Evolutionary conservation across 2,888 invertebrate genomes (phyloP).

Genomic region (Trissolcus brochymenae): DNA sequence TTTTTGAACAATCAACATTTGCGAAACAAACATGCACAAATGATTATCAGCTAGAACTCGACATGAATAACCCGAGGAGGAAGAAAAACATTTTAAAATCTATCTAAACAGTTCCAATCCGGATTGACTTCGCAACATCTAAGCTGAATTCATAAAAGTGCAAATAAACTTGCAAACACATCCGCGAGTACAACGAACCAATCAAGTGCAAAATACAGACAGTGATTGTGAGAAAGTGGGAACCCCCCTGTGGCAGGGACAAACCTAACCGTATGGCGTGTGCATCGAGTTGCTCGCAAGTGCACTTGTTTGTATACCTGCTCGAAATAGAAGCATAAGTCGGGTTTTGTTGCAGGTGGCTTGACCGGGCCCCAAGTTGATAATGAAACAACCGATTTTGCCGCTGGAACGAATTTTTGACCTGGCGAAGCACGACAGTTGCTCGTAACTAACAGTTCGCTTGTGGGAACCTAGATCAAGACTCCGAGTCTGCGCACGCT

Average conservation of each 20-base stretch:
- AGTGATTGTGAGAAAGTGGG: too few species aligned
- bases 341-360: conserved; percentile 71
- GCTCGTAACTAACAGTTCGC: conserved; percentile 48
- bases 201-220: background rate
- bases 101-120: too few species aligned
- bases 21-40: too few species aligned
- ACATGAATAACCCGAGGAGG: too few species aligned
- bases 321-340: conserved; percentile 77
- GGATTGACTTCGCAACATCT: too few species aligned
- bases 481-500: conserved; percentile 53
- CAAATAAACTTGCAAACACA: background rate
- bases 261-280: conserved; percentile 6
- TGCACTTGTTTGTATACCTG: conserved; percentile 67
- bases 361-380: conserved; percentile 54
- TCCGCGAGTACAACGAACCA: background rate
- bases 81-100: too few species aligned
- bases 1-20: too few species aligned
- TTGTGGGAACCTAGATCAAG: conserved; percentile 41
- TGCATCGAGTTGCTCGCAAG: background rate
- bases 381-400: conserved; percentile 11
- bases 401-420: conserved; percentile 4
- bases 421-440: conserved; percentile 29
- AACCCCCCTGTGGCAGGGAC: too few species aligned
- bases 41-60: too few species aligned
- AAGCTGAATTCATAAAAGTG: too few species aligned